Base-by-base conservation (phyloP, 2,888 invertebrate species). In the Deroplatys truncata region DNA sequence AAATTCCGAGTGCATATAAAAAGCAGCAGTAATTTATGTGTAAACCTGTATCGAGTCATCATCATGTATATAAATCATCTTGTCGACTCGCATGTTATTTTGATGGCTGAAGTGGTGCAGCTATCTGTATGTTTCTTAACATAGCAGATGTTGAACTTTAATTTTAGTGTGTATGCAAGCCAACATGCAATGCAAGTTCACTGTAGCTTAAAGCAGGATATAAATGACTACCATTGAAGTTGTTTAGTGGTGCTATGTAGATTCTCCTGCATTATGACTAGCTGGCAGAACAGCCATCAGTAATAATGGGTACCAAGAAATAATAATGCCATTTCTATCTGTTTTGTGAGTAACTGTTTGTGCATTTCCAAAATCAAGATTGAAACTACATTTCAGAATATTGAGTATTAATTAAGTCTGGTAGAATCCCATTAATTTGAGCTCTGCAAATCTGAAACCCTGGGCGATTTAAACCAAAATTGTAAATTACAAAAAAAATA, bases 41-140 rank as follows among this genome's bases (percentile, higher is more conserved):
- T 43, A 43, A 43, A 43, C 43, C 10, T 43, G 9, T 72, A 72
- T 72, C 56, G 25, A 72, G 43, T 85, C 56, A 43, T 86, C 82
- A 86, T 86, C 72, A 31, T 86, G 86, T 86, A 86, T 72, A 86
- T 86, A 86, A 29, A 49, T 85, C 56, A 86, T 86, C 56, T 86
- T 20, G 20, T 31, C 72, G 3, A 28, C 29, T 82, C 2, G 56
- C 86, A 85, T 85, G 28, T 85, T 85, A 49, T 85, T 85, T 85
- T 28, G 49, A 85, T 85, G 85, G 85, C 28, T 49, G 35, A 28
- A 1, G 35, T 85, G 28, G 25, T 43, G 43, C 28, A 56, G 28
- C 49, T 56, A 49, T 85, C 56, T 28, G 9, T 43, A 56, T 49
- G 35, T 28, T 85, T 28, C 49, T 56, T 85, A 28, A 85, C 43